A percentile compares a stretch with the other conserved stretches of the same genome.
Evolutionary conservation across 2,797 vertebrate species (phyloP).

Genomic region (Gephyroberyx darwinii): DNA sequence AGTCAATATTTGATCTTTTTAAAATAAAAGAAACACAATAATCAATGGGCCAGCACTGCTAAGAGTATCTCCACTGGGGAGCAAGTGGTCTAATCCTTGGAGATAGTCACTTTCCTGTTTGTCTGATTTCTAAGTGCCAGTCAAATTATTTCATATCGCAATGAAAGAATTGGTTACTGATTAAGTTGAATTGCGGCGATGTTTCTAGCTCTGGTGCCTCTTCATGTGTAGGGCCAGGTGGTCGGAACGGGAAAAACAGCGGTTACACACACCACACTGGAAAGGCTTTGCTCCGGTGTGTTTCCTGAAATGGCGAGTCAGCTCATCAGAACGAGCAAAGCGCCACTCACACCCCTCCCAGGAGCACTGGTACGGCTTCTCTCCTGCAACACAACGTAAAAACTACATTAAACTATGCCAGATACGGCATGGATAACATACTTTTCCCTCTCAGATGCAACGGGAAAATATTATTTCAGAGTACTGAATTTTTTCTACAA

Average conservation of each 20-base stretch:
- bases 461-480: neutral
- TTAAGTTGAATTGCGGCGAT: conserved; percentile 21
- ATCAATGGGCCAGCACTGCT: conserved; percentile 54
- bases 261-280: conserved; percentile 92
- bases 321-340: conserved; percentile 95
- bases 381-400: conserved; percentile 81
- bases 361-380: conserved; percentile 96
- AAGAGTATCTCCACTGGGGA: conserved; percentile 24
- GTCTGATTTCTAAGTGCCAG: conserved; percentile 28
- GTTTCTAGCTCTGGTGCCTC: conserved; percentile 91
- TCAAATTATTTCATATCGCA: conserved; percentile 18
- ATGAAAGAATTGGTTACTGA: neutral
- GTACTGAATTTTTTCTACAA: neutral
- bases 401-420: neutral
- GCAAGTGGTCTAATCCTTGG: conserved; percentile 30
- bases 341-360: conserved; percentile 99
- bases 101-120: neutral
- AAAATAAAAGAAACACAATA: conserved; percentile 44
- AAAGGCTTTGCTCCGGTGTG: conserved; percentile 97
- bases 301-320: conserved; percentile 98
- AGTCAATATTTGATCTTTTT: conserved; percentile 35
- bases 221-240: conserved; percentile 99
- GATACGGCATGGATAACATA: neutral
- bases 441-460: neutral
- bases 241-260: conserved; percentile 96